Base-by-base conservation (phyloP, 92 coral and sea anemone species). In the Hydrozoanthus gracilis region DNA sequence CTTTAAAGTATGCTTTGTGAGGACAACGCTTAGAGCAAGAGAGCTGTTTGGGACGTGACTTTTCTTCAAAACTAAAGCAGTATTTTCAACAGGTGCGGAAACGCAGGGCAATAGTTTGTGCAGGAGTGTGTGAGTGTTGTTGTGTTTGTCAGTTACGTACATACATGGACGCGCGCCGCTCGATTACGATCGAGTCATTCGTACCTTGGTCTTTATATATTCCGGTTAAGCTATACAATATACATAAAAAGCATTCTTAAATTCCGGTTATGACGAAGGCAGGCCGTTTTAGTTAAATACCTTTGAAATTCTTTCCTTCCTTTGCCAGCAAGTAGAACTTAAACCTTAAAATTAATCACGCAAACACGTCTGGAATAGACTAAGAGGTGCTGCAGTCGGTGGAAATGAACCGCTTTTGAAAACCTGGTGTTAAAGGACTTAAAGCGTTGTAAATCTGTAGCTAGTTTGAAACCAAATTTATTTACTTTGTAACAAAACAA, bases 81-180 rank as follows among this genome's bases (percentile, higher is more conserved):
- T 76, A 76, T 76, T 76, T 76, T 76, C 10, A 56, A 76, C 65
- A 76, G 82, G 82, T 76, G 82, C 82, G 82, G 82, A 76, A 52
- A 54, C 54, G 65, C 52, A 76, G 49, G 20, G 5, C 49, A 54
- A 7, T 76, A 2, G 13, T 8, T 16, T 52, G 82, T 5, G 47
- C 45, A 17, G 66, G 82, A 52, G 48, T 35, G 82, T 20, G n/a
- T 76, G 20, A 54, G 48, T 76, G 49, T 20, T 50, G 18, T 45
- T 51, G 60, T 15, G 17, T 51, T 11, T 52, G 46, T 3, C 15
- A 10, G 50, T 72, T 9, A 44, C 18, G 39, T 20, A 11, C 15
- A 68, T 62, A 62, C 17, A 62, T 5, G 44, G 8, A 35, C 9
- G 27, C 46, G 44, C 44, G 49, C 27, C 44, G 47, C 39, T 4